A percentile compares a stretch with the other conserved stretches of the same genome.
Evolutionary conservation across 2,888 invertebrate genomes (phyloP).

Genomic region (Dichetophora obliterata): DNA sequence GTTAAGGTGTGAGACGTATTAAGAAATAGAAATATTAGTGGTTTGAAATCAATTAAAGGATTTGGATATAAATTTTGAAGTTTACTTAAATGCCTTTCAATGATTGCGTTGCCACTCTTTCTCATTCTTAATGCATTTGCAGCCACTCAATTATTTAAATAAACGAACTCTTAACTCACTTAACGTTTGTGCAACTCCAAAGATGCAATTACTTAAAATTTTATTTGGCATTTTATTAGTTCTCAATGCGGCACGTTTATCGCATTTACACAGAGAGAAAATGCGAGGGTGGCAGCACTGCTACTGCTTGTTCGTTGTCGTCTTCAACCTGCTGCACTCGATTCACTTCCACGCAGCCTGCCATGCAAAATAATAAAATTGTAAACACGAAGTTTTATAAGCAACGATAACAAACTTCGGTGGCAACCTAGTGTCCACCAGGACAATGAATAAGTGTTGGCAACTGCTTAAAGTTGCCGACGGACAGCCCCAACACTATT

Average conservation of each 20-base stretch:
- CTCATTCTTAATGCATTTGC: background rate
- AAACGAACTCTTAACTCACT: constrained; percentile 23
- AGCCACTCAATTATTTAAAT: background rate
- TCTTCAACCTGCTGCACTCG: background rate
- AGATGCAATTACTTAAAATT: constrained; percentile 32
- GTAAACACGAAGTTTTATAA: constrained; percentile 51
- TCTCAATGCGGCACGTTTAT: background rate
- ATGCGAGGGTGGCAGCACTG: background rate
- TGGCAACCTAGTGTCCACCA: constrained; percentile 15
- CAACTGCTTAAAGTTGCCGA: constrained; percentile 8
- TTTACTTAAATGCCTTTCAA: background rate
- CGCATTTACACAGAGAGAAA: constrained; percentile 13
- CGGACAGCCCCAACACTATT: background rate
- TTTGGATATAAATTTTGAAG: background rate
- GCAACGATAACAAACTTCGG: constrained; percentile 37
- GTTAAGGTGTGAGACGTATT: background rate
- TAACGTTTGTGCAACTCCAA: background rate
- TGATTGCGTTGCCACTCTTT: background rate
- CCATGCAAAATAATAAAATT: constrained; percentile 46
- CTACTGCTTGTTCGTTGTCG: background rate
- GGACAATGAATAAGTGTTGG: constrained; percentile 12
- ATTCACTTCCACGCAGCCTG: background rate
- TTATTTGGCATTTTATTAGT: constrained; percentile 32
- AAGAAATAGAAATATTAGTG: background rate
- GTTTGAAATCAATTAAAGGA: background rate